These are phyloP conservation scores for Falco rusticolus DNA, from an alignment of 2,797 vertebrate genomes.

Conservation along the genomic window DNA sequence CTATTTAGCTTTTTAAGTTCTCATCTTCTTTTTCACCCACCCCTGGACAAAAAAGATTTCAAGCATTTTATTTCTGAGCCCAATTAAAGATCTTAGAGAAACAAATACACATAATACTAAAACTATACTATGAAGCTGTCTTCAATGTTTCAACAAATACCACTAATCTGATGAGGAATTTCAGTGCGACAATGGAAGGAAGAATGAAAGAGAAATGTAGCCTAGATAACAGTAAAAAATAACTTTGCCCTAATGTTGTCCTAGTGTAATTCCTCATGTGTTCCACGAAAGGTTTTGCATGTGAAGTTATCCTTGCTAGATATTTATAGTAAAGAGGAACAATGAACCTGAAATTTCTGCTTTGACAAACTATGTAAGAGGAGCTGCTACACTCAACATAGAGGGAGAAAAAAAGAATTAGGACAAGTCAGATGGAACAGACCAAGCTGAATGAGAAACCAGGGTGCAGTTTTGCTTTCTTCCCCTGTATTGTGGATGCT, in stretches of 20 bases:
- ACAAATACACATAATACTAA: not conserved
- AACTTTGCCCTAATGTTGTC: not conserved
- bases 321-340: not conserved
- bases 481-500: not conserved
- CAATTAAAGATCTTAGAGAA: not conserved
- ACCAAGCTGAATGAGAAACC: not conserved
- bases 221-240: not conserved
- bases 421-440: not conserved
- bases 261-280: not conserved
- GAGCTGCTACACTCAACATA: not conserved
- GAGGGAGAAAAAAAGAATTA: not conserved
- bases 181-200: not conserved
- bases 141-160: not conserved
- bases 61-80: conserved; percentile 13
- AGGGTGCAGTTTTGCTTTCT: not conserved
- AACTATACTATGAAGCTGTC: not conserved
- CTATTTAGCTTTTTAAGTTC: conserved; percentile 38
- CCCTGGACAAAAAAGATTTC: not conserved
- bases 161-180: not conserved
- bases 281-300: not conserved
- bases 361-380: not conserved
- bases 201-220: not conserved
- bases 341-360: not conserved
- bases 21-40: not conserved
- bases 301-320: not conserved